phyloP scores from a whole-genome alignment of 2,888 invertebrate genomes.

The Euzetes globulus region DNA sequence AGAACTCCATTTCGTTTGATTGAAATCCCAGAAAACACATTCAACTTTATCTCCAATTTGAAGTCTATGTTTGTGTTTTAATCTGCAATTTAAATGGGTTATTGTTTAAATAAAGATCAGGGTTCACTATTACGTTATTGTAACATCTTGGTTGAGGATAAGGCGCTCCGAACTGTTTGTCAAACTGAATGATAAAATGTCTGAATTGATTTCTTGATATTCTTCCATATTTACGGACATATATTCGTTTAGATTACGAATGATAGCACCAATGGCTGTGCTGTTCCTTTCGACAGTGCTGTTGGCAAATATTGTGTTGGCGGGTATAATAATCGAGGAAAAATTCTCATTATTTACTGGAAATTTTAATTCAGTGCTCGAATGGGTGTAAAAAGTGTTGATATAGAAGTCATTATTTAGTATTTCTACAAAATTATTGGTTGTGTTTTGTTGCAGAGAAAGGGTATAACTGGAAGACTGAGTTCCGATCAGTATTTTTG shows the following conservation, averaged over 20 bases:
- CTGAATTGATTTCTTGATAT: conserved; percentile 8
- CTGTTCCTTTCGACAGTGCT: neutral
- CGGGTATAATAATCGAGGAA: neutral
- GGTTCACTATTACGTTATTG: neutral
- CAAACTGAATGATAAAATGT: neutral
- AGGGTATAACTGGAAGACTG: neutral
- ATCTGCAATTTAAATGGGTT: neutral
- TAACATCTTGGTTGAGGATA: neutral
- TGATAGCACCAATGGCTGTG: neutral
- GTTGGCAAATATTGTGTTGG: neutral
- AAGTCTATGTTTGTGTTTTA: neutral
- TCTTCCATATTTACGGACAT: neutral
- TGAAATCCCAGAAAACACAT: conserved; percentile 32
- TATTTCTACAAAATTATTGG: neutral
- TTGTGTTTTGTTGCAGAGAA: neutral
- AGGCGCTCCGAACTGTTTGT: neutral
- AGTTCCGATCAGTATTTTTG: neutral
- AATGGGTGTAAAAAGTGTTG: neutral
- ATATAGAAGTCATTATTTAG: neutral
- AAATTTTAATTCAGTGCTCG: neutral
- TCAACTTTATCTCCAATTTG: conserved; percentile 12
- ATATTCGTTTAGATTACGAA: neutral
- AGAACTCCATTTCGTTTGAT: conserved; percentile 9
- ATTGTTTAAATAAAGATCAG: too few relatives aligned
- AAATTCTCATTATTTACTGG: neutral